Evolutionary conservation across 2,888 invertebrate species (phyloP).

Genomic region (Drosophila prostipennis): DNA sequence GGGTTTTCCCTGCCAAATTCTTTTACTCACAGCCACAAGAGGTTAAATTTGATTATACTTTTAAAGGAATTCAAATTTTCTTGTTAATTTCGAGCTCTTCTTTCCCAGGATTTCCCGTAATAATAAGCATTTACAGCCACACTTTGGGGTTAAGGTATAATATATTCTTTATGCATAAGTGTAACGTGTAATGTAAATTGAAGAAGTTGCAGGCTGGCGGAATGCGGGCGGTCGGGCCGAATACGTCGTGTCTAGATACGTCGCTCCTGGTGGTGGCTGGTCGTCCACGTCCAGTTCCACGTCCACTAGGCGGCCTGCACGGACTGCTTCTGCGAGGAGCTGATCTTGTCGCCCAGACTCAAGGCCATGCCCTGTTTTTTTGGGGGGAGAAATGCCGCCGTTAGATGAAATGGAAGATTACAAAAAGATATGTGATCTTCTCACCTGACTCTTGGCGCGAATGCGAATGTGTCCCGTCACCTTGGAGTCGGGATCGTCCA

Average conservation of each 20-base stretch:
- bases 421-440: slow-evolving; percentile 5
- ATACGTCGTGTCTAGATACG: slow-evolving; percentile 35
- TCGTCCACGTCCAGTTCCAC: slow-evolving; percentile 32
- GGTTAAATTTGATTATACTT: too few species aligned
- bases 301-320: slow-evolving; percentile 82
- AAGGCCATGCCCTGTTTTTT: slow-evolving; percentile 96
- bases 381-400: neutral
- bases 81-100: too few species aligned
- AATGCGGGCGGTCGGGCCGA: slow-evolving; percentile 31
- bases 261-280: slow-evolving; percentile 31
- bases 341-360: slow-evolving; percentile 99
- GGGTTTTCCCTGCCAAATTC: too few species aligned
- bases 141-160: slow-evolving; percentile 36
- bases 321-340: slow-evolving; percentile 92
- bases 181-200: slow-evolving; percentile 45
- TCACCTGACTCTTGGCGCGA: slow-evolving; percentile 98
- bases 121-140: neutral
- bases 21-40: too few species aligned
- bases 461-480: slow-evolving; percentile 99
- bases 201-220: slow-evolving; percentile 39
- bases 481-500: slow-evolving; percentile 93
- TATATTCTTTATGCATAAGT: slow-evolving; percentile 42
- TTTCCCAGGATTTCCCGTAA: neutral
- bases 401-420: too few species aligned
- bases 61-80: too few species aligned